Evolutionary conservation across 2,888 invertebrate species (phyloP).

Genomic region (Ophraella communa): DNA sequence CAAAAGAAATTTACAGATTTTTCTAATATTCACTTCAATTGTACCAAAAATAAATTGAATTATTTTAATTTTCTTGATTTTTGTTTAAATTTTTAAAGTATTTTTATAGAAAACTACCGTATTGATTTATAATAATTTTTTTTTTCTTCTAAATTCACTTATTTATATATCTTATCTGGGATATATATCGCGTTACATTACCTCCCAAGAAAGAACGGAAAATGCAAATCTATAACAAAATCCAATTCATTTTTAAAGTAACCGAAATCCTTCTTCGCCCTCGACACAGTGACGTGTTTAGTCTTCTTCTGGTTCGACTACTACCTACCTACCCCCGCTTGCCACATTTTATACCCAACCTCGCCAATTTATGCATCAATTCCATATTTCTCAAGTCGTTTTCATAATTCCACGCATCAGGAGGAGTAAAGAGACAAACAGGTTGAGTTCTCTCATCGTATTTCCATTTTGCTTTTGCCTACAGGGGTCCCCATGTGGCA

Average conservation of each 20-base stretch:
- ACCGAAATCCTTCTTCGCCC: constrained; percentile 26
- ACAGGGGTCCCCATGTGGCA: constrained; percentile 25
- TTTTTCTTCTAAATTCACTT: too few relatives aligned
- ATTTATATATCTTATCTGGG: not conserved
- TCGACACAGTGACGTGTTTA: constrained; percentile 29
- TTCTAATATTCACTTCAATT: too few relatives aligned
- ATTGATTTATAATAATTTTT: too few relatives aligned
- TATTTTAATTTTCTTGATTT: too few relatives aligned
- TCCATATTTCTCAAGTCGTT: constrained; percentile 62
- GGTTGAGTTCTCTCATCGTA: constrained; percentile 42
- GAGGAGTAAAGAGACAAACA: constrained; percentile 48
- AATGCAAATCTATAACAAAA: constrained; percentile 27
- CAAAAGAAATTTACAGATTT: too few relatives aligned
- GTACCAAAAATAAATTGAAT: too few relatives aligned
- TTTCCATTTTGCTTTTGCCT: constrained; percentile 46
- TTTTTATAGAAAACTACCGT: too few relatives aligned
- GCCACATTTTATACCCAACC: too few relatives aligned
- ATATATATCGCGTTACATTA: constrained; percentile 17
- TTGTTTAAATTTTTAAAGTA: too few relatives aligned
- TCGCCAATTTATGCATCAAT: constrained; percentile 60
- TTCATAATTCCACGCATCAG: constrained; percentile 62
- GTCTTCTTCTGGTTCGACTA: constrained; percentile 9
- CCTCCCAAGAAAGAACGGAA: constrained; percentile 9
- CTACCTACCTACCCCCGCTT: constrained; percentile 1
- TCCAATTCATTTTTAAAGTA: constrained; percentile 29